Conservation (phyloP, 2,797 vertebrate genomes). For the Xiphophorus birchmanni region DNA sequence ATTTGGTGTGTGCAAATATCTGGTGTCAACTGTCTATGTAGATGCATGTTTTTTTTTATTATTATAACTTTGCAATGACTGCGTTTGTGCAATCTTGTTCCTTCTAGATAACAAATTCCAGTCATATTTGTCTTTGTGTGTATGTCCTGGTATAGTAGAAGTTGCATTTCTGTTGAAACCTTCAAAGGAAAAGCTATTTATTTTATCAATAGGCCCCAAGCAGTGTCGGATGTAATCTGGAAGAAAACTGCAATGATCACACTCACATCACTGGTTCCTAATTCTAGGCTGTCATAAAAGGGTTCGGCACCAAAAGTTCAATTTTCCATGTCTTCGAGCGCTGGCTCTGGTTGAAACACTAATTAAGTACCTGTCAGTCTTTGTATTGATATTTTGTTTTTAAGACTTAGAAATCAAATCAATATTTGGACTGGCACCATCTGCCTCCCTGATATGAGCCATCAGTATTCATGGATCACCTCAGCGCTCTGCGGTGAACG, state of each 20-base stretch:
- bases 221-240: neutral
- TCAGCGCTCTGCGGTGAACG: slow-evolving; percentile 13
- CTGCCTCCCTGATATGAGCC: slow-evolving; percentile 50
- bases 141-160: neutral
- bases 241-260: neutral
- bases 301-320: neutral
- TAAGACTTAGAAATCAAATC: slow-evolving; percentile 44
- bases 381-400: slow-evolving; percentile 20
- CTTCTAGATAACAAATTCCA: neutral
- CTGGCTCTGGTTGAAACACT: neutral
- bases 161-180: slow-evolving; percentile 10
- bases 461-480: slow-evolving; percentile 63
- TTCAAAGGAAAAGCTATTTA: neutral
- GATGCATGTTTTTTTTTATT: neutral
- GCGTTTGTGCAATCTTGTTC: neutral
- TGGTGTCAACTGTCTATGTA: neutral
- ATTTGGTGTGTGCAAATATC: too few relatives aligned
- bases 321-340: slow-evolving; percentile 2
- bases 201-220: slow-evolving; percentile 7
- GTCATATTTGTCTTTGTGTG: neutral
- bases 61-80: neutral
- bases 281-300: slow-evolving; percentile 6
- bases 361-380: slow-evolving; percentile 18
- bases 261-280: slow-evolving; percentile 13
- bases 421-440: slow-evolving; percentile 36